Evolutionary conservation across 2,888 invertebrate genomes (phyloP).

Genomic region (Hoplodrina ambigua): DNA sequence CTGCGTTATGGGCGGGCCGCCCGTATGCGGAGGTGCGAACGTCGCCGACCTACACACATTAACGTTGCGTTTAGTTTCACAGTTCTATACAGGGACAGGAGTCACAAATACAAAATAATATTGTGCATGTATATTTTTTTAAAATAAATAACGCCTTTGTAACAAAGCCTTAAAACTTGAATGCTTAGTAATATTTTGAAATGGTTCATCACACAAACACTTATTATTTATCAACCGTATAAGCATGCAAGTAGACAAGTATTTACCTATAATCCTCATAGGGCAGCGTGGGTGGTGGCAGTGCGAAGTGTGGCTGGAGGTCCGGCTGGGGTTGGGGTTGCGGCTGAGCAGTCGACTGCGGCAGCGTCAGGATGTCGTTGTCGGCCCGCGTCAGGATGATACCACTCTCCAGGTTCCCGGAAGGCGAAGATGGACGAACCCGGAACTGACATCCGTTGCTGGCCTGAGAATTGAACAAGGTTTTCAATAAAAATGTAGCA

Average conservation of each 20-base stretch:
- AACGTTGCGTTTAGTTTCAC: no score
- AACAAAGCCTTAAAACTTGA: no score
- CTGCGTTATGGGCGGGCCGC: conserved; percentile 47
- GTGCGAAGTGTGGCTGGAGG: conserved; percentile 78
- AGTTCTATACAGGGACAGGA: no score
- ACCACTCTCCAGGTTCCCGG: conserved; percentile 66
- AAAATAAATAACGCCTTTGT: no score
- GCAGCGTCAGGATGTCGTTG: conserved; percentile 51
- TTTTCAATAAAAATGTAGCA: no score
- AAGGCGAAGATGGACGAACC: conserved; percentile 75
- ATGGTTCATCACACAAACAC: no score
- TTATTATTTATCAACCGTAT: no score
- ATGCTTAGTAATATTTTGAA: no score
- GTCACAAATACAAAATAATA: no score
- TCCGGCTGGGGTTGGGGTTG: conserved; percentile 64
- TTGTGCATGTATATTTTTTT: no score
- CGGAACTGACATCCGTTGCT: conserved; percentile 79
- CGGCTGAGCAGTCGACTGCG: conserved; percentile 52
- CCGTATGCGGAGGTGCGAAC: conserved; percentile 78
- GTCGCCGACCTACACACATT: conserved; percentile 63
- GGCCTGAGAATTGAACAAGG: conserved; percentile 47
- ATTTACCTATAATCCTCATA: conserved; percentile 79
- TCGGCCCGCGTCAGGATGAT: conserved; percentile 53
- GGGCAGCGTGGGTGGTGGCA: conserved; percentile 78
- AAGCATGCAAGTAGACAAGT: not conserved